These are phyloP conservation scores for Alouatta palliata DNA, from an alignment of 2,113 vertebrate genomes.

Conservation along the genomic window DNA sequence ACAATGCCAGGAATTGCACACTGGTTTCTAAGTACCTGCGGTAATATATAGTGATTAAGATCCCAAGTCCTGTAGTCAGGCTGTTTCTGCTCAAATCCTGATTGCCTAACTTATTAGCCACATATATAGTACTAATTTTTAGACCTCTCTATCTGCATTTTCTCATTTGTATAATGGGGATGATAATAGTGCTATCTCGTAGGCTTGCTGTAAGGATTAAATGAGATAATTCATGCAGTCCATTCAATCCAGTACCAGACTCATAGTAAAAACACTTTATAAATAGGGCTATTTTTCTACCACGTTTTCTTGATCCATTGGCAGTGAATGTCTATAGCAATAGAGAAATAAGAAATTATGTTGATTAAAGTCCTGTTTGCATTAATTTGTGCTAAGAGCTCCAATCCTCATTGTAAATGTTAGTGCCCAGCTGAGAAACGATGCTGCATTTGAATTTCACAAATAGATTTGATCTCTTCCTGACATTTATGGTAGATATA, in stretches of 20 bases:
- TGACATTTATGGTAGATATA: not conserved
- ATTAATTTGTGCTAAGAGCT: not conserved
- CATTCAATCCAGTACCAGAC: not conserved
- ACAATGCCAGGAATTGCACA: not conserved
- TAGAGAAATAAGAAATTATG: slow-evolving; percentile 20
- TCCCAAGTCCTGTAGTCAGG: not conserved
- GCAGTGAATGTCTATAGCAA: not conserved
- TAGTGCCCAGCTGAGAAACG: not conserved
- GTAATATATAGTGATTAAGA: not conserved
- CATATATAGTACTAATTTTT: not conserved
- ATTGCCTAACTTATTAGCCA: not conserved
- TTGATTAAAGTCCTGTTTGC: slow-evolving; percentile 10
- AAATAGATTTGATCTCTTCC: not conserved
- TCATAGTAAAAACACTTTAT: not conserved
- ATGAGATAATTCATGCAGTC: not conserved
- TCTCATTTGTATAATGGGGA: not conserved
- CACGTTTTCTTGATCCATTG: not conserved
- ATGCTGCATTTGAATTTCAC: not conserved
- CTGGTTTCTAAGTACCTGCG: slow-evolving; percentile 16
- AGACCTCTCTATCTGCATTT: not conserved
- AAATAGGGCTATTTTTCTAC: not conserved
- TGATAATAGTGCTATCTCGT: not conserved
- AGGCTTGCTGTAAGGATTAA: not conserved
- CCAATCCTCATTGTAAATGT: not conserved
- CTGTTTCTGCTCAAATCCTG: not conserved